A percentile compares a stretch with the other conserved stretches of the same genome.
Evolutionary conservation across 2,113 vertebrate genomes (phyloP).

Genomic region (Hyla sarda): DNA sequence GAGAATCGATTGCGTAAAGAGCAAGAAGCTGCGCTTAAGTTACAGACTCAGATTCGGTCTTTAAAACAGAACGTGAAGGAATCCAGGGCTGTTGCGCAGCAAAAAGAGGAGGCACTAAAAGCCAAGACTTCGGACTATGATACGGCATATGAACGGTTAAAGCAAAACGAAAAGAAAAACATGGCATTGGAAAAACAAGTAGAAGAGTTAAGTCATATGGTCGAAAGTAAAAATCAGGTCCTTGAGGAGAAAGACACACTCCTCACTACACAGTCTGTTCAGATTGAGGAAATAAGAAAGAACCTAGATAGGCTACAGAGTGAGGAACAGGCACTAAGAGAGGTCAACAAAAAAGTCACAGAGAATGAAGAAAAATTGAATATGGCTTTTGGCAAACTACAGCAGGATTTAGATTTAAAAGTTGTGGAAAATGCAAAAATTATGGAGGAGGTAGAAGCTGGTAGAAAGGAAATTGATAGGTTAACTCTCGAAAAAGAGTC

Average conservation of each 20-base stretch:
- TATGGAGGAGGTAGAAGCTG: constrained; percentile 68
- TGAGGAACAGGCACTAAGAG: constrained; percentile 70
- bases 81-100: constrained; percentile 61
- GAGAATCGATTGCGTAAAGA: constrained; percentile 69
- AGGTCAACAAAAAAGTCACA: constrained; percentile 64
- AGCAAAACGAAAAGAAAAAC: constrained; percentile 71
- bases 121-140: constrained; percentile 67
- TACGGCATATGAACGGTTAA: constrained; percentile 68
- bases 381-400: constrained; percentile 63
- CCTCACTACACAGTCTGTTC: constrained; percentile 62
- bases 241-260: constrained; percentile 7
- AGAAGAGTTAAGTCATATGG: constrained; percentile 66
- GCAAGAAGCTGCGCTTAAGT: constrained; percentile 67
- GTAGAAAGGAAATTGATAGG: constrained; percentile 69
- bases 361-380: constrained; percentile 72
- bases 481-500: constrained; percentile 70
- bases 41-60: constrained; percentile 68
- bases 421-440: constrained; percentile 69
- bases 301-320: constrained; percentile 63
- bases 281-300: constrained; percentile 65
- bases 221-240: constrained; percentile 69
- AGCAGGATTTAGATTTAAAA: constrained; percentile 71
- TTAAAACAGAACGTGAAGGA: constrained; percentile 70
- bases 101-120: constrained; percentile 70
- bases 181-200: constrained; percentile 76